Evolutionary conservation across 2,888 invertebrate genomes (phyloP), one percentile per base, ranked within the genome.

Genomic region (Ernsta delagoae): DNA sequence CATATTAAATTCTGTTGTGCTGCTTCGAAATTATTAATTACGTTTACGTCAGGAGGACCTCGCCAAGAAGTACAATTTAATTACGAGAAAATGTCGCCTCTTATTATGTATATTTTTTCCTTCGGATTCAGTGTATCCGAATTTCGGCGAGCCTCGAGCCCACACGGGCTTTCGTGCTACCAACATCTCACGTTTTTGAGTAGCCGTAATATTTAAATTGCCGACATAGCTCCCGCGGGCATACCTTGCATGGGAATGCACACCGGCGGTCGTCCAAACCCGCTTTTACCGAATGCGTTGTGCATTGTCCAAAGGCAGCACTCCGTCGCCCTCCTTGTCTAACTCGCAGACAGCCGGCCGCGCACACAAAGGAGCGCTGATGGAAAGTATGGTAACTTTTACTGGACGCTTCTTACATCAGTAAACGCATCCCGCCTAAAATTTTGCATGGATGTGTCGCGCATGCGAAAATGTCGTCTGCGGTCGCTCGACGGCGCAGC

Each of bases 201-300:
- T 88, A 86, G 88, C 89, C 87, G 90, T 91, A 90, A 92, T 92
- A 92, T 92, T 92, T 90, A 92, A 93, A 93, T 93, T 92, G 90
- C 87, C 85, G 86, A 83, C 90, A 91, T 92, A 87, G 87, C 91
- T 92, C 91, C 92, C 81, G 87, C 83, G 87, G 92, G 91, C 92
- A 89, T 91, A 88, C 88, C 90, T 86, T 82, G 89, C 92, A 92
- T 92, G 93, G 90, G 92, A 93, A 92, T 92, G 90, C 83, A 83
- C 85, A 84, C 81, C 85, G 88, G 87, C 90, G 89, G 85, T 87
- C 87, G 83, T 86, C 90, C 78, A 87, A 91, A 90, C 92, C 84
- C 79, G 92, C 90, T 92, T 86, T 86, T 89, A 88, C 89, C 90
- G 89, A 92, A 92, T 91, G 90, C 89, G 86, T 81, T 83, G 79